phyloP scores from a whole-genome alignment of 2,888 invertebrate genomes.

The Athalia rosae region DNA sequence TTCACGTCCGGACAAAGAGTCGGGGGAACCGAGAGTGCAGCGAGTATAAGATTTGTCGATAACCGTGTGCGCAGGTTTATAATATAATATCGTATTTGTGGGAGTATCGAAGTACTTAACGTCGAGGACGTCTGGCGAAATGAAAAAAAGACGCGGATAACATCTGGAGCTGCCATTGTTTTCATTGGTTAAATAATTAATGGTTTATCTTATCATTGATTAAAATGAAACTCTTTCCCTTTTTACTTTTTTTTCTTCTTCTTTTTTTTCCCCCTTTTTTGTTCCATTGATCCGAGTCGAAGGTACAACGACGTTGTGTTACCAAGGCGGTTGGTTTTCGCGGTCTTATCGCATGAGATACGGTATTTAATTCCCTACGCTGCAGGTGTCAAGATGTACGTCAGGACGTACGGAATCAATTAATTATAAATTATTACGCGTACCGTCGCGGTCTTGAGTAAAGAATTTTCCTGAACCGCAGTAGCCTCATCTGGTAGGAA shows the following conservation, averaged over 20 bases:
- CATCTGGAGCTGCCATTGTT: no score
- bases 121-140: no score
- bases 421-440: conserved; percentile 16
- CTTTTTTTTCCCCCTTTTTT: background rate
- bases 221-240: background rate
- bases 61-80: no score
- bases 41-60: no score
- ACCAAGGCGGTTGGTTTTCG: no score
- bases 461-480: conserved; percentile 22
- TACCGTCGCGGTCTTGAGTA: background rate
- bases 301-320: background rate
- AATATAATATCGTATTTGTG: no score
- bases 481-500: conserved; percentile 22
- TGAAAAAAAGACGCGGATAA: no score
- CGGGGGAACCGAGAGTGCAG: no score
- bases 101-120: no score
- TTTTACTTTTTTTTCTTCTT: background rate
- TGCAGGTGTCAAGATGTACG: background rate
- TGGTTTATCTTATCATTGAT: background rate
- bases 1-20: no score
- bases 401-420: conserved; percentile 4
- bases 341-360: background rate
- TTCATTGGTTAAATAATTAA: no score
- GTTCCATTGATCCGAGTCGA: background rate
- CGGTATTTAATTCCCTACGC: background rate